phyloP scores from a whole-genome alignment of 1,140 invertebrate genomes.

The Apocrypta bakeri region DNA sequence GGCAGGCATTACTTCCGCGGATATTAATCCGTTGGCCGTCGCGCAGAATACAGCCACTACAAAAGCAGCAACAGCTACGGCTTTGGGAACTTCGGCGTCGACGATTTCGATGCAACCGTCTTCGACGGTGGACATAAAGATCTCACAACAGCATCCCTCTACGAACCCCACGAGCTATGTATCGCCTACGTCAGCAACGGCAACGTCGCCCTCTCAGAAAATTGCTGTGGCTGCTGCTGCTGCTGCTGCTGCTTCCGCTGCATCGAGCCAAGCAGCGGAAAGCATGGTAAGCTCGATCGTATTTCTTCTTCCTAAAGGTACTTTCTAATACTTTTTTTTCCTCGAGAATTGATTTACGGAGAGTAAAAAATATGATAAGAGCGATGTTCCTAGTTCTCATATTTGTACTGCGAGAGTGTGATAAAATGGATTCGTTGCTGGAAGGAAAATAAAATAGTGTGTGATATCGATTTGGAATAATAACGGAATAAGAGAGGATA shows the following conservation, averaged over 20 bases:
- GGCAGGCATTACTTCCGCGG: conserved; percentile 51
- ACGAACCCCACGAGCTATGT: conserved; percentile 43
- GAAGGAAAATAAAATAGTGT: no score
- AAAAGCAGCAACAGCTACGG: conserved; percentile 40
- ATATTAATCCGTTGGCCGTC: conserved; percentile 52
- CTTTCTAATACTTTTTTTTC: neutral
- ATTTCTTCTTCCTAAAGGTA: neutral
- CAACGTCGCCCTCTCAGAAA: conserved; percentile 41
- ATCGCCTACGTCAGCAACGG: conserved; percentile 55
- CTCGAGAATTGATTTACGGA: neutral
- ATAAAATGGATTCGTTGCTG: no score
- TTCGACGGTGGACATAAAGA: conserved; percentile 35
- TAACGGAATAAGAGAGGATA: neutral
- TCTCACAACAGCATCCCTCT: conserved; percentile 31
- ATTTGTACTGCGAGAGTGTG: no score
- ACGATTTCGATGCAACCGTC: conserved; percentile 26
- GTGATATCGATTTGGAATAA: neutral
- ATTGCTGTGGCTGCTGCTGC: neutral
- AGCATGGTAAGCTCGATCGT: conserved; percentile 1
- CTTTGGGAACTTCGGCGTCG: neutral
- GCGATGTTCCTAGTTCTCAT: neutral
- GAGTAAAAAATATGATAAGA: neutral
- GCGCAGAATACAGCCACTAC: conserved; percentile 37
- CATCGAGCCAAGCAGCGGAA: neutral
- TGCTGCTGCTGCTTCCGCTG: no score